Conservation (phyloP, 1,140 invertebrate genomes). For the Caenorhabditis briggsae region DNA sequence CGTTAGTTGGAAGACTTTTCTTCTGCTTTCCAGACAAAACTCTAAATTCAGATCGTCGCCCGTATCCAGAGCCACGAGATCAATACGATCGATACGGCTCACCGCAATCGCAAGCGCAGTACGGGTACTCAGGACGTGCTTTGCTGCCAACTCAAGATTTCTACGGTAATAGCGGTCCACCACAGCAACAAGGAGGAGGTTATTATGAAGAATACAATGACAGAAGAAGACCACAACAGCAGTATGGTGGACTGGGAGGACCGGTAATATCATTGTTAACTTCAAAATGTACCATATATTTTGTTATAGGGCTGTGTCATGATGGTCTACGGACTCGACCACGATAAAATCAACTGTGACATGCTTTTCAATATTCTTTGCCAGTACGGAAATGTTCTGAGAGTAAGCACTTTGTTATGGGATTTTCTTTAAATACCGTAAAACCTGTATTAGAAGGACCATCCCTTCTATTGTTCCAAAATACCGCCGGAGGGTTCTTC, state of each 20-base stretch:
- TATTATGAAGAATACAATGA: constrained; percentile 11
- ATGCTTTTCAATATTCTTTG: constrained; percentile 98
- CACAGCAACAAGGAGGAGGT: not conserved
- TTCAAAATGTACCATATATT: not conserved
- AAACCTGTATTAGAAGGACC: no score
- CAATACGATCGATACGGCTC: constrained; percentile 5
- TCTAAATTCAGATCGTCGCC: not conserved
- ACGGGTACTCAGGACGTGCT: constrained; percentile 13
- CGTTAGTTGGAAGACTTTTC: not conserved
- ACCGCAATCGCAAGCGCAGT: not conserved
- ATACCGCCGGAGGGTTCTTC: no score
- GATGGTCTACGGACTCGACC: constrained; percentile 97
- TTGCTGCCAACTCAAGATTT: not conserved
- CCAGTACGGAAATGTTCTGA: constrained; percentile 95
- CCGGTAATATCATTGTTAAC: not conserved
- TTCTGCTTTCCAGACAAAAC: not conserved
- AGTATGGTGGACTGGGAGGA: not conserved
- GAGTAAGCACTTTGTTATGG: constrained; percentile 85
- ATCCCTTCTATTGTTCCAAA: not conserved
- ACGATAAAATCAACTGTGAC: constrained; percentile 92
- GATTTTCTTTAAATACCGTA: no score
- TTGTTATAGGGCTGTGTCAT: constrained; percentile 82
- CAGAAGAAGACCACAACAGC: not conserved
- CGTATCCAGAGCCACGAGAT: not conserved
- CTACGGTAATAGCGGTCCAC: not conserved